Evolutionary conservation across 1,140 invertebrate genomes (phyloP).

Genomic region (Lamellibrachia luymesi): DNA sequence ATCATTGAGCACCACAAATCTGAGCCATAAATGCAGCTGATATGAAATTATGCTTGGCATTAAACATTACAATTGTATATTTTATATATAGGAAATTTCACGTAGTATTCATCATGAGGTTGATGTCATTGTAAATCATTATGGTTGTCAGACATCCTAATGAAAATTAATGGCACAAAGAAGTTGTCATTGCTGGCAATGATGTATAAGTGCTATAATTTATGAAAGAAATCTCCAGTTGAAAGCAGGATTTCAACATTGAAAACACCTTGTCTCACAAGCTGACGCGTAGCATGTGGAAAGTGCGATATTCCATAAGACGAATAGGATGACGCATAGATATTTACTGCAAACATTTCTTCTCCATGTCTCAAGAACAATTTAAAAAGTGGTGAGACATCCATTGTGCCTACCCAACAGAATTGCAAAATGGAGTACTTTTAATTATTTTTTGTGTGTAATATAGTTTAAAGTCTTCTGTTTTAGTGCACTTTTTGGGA

Average conservation of each 20-base stretch:
- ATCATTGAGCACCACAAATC: slow-evolving; percentile 24
- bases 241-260: background rate
- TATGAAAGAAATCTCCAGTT: background rate
- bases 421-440: background rate
- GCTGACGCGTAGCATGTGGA: background rate
- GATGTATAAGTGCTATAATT: background rate
- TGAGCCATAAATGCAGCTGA: background rate
- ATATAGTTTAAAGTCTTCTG: too few relatives aligned
- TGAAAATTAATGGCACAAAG: background rate
- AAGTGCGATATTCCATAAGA: background rate
- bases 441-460: background rate
- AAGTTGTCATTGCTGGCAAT: background rate
- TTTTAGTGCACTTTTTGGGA: too few relatives aligned
- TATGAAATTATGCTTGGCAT: background rate
- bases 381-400: background rate
- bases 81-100: background rate
- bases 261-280: background rate
- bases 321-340: background rate
- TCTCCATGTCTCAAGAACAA: background rate
- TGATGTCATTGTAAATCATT: background rate
- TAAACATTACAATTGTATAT: background rate
- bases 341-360: background rate
- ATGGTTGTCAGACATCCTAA: background rate
- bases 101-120: background rate
- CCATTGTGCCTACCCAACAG: background rate